A percentile compares a stretch with the other conserved stretches of the same genome.
phyloP scores from a whole-genome alignment of 1,140 invertebrate genomes.

The Arion vulgaris region DNA sequence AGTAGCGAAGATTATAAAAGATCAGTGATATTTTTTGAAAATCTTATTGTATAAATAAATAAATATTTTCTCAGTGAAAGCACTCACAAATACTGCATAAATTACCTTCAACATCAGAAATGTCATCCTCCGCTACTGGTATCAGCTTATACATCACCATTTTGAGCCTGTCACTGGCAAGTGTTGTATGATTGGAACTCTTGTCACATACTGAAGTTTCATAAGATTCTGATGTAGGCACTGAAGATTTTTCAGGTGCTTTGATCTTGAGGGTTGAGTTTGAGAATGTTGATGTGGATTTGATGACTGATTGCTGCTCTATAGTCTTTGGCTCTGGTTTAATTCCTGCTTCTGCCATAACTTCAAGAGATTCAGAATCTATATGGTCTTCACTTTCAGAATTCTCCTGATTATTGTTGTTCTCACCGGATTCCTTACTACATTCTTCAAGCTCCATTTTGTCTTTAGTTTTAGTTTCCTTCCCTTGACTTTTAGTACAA shows the following conservation, averaged over 20 bases:
- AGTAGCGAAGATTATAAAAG: too few relatives aligned
- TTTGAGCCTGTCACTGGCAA: background rate
- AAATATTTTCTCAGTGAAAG: too few relatives aligned
- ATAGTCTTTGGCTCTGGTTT: background rate
- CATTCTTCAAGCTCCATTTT: background rate
- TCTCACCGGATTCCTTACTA: background rate
- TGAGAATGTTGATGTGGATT: background rate
- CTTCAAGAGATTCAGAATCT: background rate
- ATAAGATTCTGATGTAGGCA: background rate
- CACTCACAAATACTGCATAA: too few relatives aligned
- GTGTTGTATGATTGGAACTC: background rate
- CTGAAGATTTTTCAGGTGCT: background rate
- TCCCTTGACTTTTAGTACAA: background rate
- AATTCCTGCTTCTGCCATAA: background rate
- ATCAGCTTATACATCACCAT: slow-evolving; percentile 31
- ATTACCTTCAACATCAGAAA: slow-evolving; percentile 15
- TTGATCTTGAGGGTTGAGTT: background rate
- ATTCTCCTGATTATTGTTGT: background rate
- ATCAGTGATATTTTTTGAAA: too few relatives aligned
- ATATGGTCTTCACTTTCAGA: background rate
- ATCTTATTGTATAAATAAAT: too few relatives aligned
- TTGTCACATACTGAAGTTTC: background rate
- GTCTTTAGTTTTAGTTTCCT: background rate
- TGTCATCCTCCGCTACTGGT: slow-evolving; percentile 8
- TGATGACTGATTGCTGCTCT: background rate